Percentiles rank a stretch among this genome's conserved stretches.
Conservation (phyloP, 2,797 vertebrate species). For the Tympanoctomys barrerae region DNA sequence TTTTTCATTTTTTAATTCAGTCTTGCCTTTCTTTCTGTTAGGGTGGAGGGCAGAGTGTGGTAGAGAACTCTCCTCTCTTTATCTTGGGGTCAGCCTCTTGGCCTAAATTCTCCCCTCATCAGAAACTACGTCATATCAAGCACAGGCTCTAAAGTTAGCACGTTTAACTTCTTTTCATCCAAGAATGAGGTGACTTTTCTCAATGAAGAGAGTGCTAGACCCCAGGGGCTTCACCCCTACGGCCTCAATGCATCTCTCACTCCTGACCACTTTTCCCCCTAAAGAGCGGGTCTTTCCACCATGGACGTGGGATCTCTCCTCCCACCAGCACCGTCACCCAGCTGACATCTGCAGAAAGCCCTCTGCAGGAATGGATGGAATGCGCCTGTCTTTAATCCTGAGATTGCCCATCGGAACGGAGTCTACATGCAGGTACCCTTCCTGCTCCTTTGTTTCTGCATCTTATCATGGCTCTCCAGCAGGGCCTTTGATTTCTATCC, state of each 20-base stretch:
- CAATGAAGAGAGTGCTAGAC: neutral
- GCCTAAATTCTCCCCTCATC: neutral
- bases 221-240: neutral
- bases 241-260: neutral
- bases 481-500: conserved; percentile 60
- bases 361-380: conserved; percentile 13
- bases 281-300: neutral
- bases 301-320: neutral
- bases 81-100: neutral
- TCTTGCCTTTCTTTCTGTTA: neutral
- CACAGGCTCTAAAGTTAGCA: neutral
- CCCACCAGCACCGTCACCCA: neutral
- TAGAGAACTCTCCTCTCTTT: neutral
- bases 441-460: conserved; percentile 82
- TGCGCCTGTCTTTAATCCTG: neutral
- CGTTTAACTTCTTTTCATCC: neutral
- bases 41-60: neutral
- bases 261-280: neutral
- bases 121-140: neutral
- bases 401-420: conserved; percentile 55
- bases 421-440: conserved; percentile 42
- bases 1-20: neutral
- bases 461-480: conserved; percentile 71
- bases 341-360: neutral
- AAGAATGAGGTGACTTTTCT: neutral